These are phyloP conservation scores for Chaunax sp. DNA, from an alignment of 2,797 vertebrate genomes.

Conservation along the genomic window DNA sequence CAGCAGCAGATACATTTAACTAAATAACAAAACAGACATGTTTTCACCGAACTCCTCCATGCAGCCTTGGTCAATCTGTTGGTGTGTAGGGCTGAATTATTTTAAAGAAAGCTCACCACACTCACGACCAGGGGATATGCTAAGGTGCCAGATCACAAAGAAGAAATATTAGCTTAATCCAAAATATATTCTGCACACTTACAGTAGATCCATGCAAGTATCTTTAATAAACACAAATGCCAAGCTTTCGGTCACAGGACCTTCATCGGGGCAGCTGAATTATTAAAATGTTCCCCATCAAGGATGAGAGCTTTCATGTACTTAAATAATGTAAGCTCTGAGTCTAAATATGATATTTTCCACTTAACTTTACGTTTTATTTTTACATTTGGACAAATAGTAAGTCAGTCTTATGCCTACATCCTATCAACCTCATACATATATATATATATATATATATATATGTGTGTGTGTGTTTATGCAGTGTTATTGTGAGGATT, in stretches of 20 bases:
- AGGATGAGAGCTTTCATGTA: neutral
- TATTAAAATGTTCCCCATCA: slow-evolving; percentile 27
- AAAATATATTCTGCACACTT: too few relatives aligned
- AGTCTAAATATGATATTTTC: slow-evolving; percentile 16
- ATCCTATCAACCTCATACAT: neutral
- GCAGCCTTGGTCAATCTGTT: slow-evolving; percentile 2
- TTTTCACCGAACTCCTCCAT: slow-evolving; percentile 23
- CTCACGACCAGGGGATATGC: too few relatives aligned
- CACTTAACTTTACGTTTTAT: neutral
- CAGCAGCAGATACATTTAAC: slow-evolving; percentile 58
- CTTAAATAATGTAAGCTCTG: slow-evolving; percentile 44
- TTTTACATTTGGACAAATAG: neutral
- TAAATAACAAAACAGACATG: neutral
- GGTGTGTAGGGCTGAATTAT: slow-evolving; percentile 50
- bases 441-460: too few relatives aligned
- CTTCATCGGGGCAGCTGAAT: too few relatives aligned
- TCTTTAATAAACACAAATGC: too few relatives aligned
- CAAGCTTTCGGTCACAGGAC: too few relatives aligned
- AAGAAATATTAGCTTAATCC: too few relatives aligned
- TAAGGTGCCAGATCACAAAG: too few relatives aligned
- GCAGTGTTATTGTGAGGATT: too few relatives aligned
- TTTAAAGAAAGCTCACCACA: too few relatives aligned
- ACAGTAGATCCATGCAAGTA: too few relatives aligned
- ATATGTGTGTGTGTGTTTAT: too few relatives aligned
- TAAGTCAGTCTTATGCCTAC: neutral